Base-by-base conservation (phyloP, 2,113 vertebrate genomes). In the Triplophysa tibetana region DNA sequence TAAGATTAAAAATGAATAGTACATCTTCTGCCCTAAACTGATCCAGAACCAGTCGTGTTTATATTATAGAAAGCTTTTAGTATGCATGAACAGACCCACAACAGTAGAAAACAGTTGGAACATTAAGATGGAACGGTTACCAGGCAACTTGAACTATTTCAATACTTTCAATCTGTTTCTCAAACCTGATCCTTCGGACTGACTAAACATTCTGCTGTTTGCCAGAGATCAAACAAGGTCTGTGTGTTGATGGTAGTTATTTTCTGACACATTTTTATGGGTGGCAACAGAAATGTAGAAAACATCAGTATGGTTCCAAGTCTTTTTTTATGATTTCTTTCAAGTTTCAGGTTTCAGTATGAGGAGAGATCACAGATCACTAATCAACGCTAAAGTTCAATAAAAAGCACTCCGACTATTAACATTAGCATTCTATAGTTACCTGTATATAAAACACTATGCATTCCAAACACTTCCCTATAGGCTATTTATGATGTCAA, bases 191-290 rank as follows among this genome's bases (percentile, higher is more conserved):
- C 33, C 23, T n/a, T 21, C 8, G 7, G 29, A 60, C 70, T 73
- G n/a, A 60, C 12, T 43, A 7, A 41, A 73, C 8, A 1, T 13
- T 23, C 19, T 24, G 54, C 13, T 43, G 60, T 73, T 73, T 60
- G 54, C 54, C 60, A 60, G 70, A 23, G 54, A 73, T 73, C 29
- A 73, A 58, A 58, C 7, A n/a, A 21, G 38, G 54, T 43, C 70
- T 60, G 33, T 43, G 52, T 73, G 54, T 73, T 33, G 10, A 60
- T 29, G 5, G 52, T 33, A 73, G 29, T 41, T 0, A 23, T 41
- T 41, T 60, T 73, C 3, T 58, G 12, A 11, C 33, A 17, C 38
- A 43, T 60, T 13, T 60, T 43, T 33, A 73, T 73, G 43, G 33
- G 11, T 60, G 17, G 54, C 11, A 43, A 43, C 14, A 73, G 54